These are phyloP conservation scores for Andrena marginata DNA, from an alignment of 2,888 invertebrate species.

Conservation along the genomic window DNA sequence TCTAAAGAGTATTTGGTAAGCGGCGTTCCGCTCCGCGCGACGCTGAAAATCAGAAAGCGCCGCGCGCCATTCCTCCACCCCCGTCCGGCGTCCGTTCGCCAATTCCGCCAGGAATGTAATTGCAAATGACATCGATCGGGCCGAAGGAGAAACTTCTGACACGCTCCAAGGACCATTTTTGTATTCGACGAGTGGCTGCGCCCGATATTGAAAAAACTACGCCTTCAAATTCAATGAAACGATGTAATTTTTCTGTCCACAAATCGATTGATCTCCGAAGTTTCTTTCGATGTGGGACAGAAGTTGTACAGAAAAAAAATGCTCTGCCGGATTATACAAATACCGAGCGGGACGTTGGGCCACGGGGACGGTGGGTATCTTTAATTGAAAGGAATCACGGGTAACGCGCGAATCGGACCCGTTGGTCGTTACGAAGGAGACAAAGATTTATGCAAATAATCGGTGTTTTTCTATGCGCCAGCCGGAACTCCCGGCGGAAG, in stretches of 20 bases:
- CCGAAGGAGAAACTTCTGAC: conserved; percentile 25
- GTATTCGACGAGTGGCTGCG: background rate
- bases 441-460: conserved; percentile 62
- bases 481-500: conserved; percentile 49
- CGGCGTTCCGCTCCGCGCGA: conserved; percentile 22
- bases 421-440: conserved; percentile 8
- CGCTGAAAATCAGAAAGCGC: conserved; percentile 39
- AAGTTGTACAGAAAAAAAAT: background rate
- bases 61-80: conserved; percentile 1
- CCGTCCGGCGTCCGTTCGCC: background rate
- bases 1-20: conserved; percentile 40
- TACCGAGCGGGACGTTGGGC: background rate
- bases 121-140: conserved; percentile 41
- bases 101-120: conserved; percentile 34
- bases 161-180: background rate
- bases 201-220: too few relatives aligned
- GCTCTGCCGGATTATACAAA: background rate
- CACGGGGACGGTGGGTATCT: conserved; percentile 24
- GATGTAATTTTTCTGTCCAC: background rate
- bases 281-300: too few relatives aligned
- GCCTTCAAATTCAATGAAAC: too few relatives aligned
- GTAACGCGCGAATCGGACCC: conserved; percentile 21
- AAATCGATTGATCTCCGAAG: background rate
- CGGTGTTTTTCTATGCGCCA: conserved; percentile 51
- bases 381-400: conserved; percentile 35